Evolutionary conservation across 2,888 invertebrate genomes (phyloP).

Genomic region (Hecatera dysodea): DNA sequence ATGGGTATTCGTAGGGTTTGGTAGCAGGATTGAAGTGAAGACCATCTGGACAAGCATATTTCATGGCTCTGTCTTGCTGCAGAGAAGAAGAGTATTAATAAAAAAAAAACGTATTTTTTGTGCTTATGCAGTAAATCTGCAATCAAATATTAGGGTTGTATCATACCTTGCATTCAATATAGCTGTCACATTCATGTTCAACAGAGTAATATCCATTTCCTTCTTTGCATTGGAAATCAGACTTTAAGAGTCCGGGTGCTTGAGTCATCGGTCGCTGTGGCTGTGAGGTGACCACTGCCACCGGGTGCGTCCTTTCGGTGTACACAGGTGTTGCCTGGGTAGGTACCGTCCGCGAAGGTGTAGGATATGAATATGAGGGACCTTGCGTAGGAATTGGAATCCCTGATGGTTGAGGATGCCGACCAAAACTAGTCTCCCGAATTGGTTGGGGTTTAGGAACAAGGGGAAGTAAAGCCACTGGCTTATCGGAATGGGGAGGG

Average conservation of each 20-base stretch:
- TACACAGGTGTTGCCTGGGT: conserved; percentile 23
- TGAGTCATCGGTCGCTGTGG: conserved; percentile 12
- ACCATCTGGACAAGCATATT: conserved; percentile 94
- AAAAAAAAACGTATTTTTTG: background rate
- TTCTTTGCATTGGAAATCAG: conserved; percentile 61
- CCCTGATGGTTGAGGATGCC: background rate
- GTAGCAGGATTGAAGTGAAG: conserved; percentile 93
- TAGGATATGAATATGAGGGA: conserved; percentile 18
- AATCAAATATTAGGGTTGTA: background rate
- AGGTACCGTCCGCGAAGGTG: conserved; percentile 2
- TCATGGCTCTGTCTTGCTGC: conserved; percentile 91
- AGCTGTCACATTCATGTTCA: conserved; percentile 92
- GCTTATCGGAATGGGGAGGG: background rate
- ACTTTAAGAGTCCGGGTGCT: conserved; percentile 11
- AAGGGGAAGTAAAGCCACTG: conserved; percentile 29
- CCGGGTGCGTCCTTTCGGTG: background rate
- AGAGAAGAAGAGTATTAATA: conserved; percentile 33
- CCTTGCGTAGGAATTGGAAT: conserved; percentile 11
- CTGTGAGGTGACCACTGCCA: background rate
- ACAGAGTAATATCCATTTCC: conserved; percentile 81
- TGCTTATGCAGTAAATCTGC: background rate
- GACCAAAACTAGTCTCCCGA: conserved; percentile 36
- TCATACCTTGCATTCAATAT: conserved; percentile 90
- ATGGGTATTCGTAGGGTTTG: conserved; percentile 92
- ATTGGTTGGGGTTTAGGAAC: conserved; percentile 36